Percentiles rank a stretch among this genome's conserved stretches.
Evolutionary conservation across 2,113 vertebrate genomes (phyloP).

Genomic region (Gnathonemus longibarbis): DNA sequence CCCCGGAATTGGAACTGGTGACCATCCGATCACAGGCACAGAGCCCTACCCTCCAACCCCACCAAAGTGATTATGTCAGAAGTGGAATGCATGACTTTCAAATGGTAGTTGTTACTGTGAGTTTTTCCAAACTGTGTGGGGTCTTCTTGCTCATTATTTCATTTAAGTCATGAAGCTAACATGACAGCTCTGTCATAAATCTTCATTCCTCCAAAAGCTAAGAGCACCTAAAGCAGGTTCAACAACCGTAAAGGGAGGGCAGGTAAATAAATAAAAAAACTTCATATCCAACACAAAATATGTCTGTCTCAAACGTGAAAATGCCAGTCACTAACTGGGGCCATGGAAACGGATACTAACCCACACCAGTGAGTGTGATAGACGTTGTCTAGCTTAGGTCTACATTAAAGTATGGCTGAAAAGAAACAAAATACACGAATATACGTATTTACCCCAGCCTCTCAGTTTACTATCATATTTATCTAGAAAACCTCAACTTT

Average conservation of each 20-base stretch:
- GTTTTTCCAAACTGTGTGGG: neutral
- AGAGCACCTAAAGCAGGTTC: neutral
- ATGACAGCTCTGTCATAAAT: neutral
- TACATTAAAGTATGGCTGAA: neutral
- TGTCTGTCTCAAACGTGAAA: neutral
- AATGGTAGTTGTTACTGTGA: neutral
- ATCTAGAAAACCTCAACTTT: neutral
- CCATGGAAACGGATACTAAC: neutral
- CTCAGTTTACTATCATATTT: neutral
- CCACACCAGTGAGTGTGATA: neutral
- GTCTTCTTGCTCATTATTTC: neutral
- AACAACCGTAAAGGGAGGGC: neutral
- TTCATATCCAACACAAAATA: neutral
- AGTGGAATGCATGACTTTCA: neutral
- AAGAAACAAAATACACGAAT: neutral
- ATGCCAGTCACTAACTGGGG: neutral
- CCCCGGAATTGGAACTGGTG: neutral
- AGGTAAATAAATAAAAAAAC: neutral
- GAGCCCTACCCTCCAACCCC: neutral
- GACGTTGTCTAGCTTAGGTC: neutral
- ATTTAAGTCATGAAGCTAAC: neutral
- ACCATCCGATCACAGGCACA: neutral
- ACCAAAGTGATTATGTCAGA: neutral
- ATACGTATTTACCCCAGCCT: neutral
- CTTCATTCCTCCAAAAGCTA: neutral